Evolutionary conservation across 2,888 invertebrate genomes (phyloP), one percentile per base, ranked within the genome.

Genomic region (Meteorus cinctellus): DNA sequence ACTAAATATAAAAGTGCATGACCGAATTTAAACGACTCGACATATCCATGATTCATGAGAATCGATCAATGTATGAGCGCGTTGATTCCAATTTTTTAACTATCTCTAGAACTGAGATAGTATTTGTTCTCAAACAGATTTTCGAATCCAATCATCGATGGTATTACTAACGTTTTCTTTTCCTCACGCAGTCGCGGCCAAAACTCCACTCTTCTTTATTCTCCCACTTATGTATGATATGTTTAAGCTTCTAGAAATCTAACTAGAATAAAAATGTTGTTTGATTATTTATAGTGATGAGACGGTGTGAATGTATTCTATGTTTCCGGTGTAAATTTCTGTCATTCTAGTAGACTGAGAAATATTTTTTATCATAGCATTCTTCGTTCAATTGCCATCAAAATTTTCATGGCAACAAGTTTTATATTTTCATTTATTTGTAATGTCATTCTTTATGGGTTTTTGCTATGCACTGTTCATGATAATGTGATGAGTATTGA

Each of bases 11-110:
- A 19, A 55, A 41, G 41, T 66, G 45, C 31, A 74, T 68, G 34
- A 74, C 14, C 45, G 62, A 27, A 24, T 36, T 62, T 71, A 65
- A 60, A 51, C 12, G 62, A 48, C 65, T 51, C 34, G 24, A 62
- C 55, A 65, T 29, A 34, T 24, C 63, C 55, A 60, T 65, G 36
- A 65, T 41, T 34, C 34, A 41, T 34, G 24, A 34, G 65, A 65
- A 65, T 36, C 36, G 8, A 65, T 41, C 6, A 65, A 19, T 65
- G 36, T 55, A 19, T 12, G 67, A 51, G 68, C 36, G 45, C 31
- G 27, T 19, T 29, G 36, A 36, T n/a, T 16, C 51, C 62, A 70
- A 34, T 66, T 51, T 36, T 67, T 29, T 45, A 31, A 55, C 51
- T 45, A 27, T 27, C 36, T 62, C 19, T 36, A 19, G 19, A 62